A percentile compares a stretch with the other conserved stretches of the same genome.
Conservation (phyloP, 2,113 vertebrate species). For the Laterallus jamaicensis region DNA sequence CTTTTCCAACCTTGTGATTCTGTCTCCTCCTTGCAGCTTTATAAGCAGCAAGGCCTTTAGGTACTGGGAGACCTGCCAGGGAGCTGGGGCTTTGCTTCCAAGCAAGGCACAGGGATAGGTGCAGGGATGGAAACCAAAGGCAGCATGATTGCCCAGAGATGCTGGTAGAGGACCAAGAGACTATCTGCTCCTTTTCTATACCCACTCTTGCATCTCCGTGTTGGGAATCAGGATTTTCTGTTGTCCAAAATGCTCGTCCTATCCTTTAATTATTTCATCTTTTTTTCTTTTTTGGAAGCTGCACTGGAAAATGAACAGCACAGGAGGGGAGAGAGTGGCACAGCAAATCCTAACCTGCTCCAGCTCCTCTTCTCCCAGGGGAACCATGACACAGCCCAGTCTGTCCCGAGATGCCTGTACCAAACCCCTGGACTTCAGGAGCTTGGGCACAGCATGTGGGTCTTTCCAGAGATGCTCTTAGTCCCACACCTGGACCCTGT, state of each 20-base stretch:
- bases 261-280: not conserved
- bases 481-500: not conserved
- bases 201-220: not conserved
- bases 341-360: not conserved
- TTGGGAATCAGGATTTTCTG: not conserved
- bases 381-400: not conserved
- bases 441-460: accelerated
- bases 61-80: not conserved
- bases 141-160: accelerated
- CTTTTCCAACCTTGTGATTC: too few relatives aligned
- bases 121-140: not conserved
- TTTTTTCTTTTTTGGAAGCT: not conserved
- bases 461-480: not conserved
- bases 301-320: not conserved
- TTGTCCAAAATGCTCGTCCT: not conserved
- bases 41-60: not conserved
- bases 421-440: not conserved
- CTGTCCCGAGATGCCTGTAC: not conserved
- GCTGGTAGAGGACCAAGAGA: not conserved
- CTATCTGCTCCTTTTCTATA: not conserved
- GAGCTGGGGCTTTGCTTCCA: not conserved
- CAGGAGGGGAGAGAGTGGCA: not conserved
- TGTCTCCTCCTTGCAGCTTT: not conserved
- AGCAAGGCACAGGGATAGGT: not conserved
- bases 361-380: not conserved